Base-by-base conservation (phyloP, 2,113 vertebrate species). In the Coregonus clupeaformis region DNA sequence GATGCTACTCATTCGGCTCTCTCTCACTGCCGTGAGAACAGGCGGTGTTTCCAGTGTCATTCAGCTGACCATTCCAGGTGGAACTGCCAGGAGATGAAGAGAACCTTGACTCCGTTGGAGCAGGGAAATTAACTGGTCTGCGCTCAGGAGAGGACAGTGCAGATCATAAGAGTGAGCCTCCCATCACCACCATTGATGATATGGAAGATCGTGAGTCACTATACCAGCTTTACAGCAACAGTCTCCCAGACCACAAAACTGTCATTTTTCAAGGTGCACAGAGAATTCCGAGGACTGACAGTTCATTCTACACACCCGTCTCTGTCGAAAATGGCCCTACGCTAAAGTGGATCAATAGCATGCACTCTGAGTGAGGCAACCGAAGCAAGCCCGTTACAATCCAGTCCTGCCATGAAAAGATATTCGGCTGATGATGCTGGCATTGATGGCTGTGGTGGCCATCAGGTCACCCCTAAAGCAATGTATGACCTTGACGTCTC, bases 51-150 rank as follows among this genome's bases (percentile, higher is more conserved):
- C 32, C 20, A 32, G n/a, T 77, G 80, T 67, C 71, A 80, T 24
- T 27, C 36, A 6, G 74, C 76, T 77, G 78, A 60, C 29, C 77
- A 74, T 30, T 24, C 74, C 1, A 74, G 65, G 68, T 4, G 29
- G 6, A 57, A 52, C n/a, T 81, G 82, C 30, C 55, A 68, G 1
- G 30, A 74, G 18, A n/a, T 12, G 0, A 27, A 25, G 24, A 11
- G 16, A 5, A 12, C 24, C 27, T 0, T 71, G 18, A 11, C 12
- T 2, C 0, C 4, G 18, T 1, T 13, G 1, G 78, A 80, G 69
- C 74, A 74, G 71, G 74, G 59, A 82, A 86, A 86, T 71, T 72
- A 30, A 82, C 5, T 27, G 63, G 29, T 77, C 68, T 77, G 29
- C 29, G 20, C 59, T 27, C 16, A 49, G 29, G 62, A 63, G 63